Percentiles rank a stretch among this genome's conserved stretches.
These are phyloP conservation scores for Drosophila bocki DNA, from an alignment of 1,140 invertebrate species.

Conservation along the genomic window DNA sequence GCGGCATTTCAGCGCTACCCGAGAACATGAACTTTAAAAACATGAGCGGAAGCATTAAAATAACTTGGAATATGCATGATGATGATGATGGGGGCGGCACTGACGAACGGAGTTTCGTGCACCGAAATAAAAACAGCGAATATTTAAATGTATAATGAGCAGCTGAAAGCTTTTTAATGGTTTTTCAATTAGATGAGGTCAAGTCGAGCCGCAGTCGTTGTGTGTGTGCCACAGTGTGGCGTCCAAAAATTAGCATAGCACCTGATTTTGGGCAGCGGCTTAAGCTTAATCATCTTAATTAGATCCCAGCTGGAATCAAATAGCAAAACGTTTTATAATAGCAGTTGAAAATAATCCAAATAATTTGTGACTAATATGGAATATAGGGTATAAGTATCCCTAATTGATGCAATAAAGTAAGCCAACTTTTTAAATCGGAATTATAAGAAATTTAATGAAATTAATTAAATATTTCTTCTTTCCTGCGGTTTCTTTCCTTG, in stretches of 20 bases:
- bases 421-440: too few species aligned
- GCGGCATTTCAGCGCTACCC: slow-evolving; percentile 13
- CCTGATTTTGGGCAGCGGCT: slow-evolving; percentile 30
- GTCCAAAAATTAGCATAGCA: slow-evolving; percentile 37
- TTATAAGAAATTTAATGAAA: too few species aligned
- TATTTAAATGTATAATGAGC: slow-evolving; percentile 83
- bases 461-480: background rate
- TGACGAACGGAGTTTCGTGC: slow-evolving; percentile 7
- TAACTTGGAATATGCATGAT: slow-evolving; percentile 29
- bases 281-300: slow-evolving; percentile 31
- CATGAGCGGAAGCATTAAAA: slow-evolving; percentile 36
- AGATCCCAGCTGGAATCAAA: slow-evolving; percentile 14
- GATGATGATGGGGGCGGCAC: background rate
- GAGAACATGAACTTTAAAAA: slow-evolving; percentile 53
- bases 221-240: slow-evolving; percentile 13
- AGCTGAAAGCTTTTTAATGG: slow-evolving; percentile 83
- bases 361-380: background rate
- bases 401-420: too few species aligned
- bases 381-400: too few species aligned
- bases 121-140: slow-evolving; percentile 69
- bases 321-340: slow-evolving; percentile 20
- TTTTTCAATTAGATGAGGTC: slow-evolving; percentile 81
- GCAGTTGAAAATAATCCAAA: slow-evolving; percentile 4
- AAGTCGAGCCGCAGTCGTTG: slow-evolving; percentile 34
- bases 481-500: background rate